Base-by-base conservation (phyloP, 2,113 vertebrate genomes). In the Rana temporaria region DNA sequence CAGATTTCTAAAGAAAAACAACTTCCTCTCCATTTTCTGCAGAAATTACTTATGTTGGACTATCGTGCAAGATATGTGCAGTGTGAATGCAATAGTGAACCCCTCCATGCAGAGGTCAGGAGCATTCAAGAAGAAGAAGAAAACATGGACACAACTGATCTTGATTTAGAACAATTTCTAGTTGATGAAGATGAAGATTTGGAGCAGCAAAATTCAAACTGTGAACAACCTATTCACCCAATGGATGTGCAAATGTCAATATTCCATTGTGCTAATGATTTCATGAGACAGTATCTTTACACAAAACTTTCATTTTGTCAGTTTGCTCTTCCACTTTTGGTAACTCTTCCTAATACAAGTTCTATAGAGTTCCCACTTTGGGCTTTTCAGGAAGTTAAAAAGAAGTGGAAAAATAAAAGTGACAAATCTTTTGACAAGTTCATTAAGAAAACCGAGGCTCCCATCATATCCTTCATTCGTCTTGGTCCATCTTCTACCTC, bases 161-260 rank as follows among this genome's bases (percentile, higher is more conserved):
- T 64, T 15, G n/a, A n/a, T n/a, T 88, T 89, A 59, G 85, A 87
- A n/a, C n/a, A n/a, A 4, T 0, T 89, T 24, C 80, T 22, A 7
- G 77, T 87, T 78, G 34, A 71, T 0, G 77, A 38, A 38, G 6
- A 0, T 0, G 56, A 30, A 0, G 0, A 0, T 26, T 1, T 1
- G 18, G 30, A 60, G 8, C 15, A 8, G 16, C 19, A 72, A 63
- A 20, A 19, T 55, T 8, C n/a, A n/a, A n/a, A n/a, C n/a, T n/a
- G n/a, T n/a, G n/a, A n/a, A n/a, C n/a, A n/a, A n/a, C n/a, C 20
- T 55, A 22, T 94, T 32, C 90, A 95, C 84, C 91, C 92, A 24
- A 90, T 94, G 88, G 92, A 95, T 60, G 48, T 94, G 55, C 92
- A 94, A 75, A 94, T 95, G 91, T 91, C 90, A 59, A 87, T 93